Conservation (phyloP, 30 jellyfish, hydroid and myxozoan species). For the Nemopilema nomurai region DNA sequence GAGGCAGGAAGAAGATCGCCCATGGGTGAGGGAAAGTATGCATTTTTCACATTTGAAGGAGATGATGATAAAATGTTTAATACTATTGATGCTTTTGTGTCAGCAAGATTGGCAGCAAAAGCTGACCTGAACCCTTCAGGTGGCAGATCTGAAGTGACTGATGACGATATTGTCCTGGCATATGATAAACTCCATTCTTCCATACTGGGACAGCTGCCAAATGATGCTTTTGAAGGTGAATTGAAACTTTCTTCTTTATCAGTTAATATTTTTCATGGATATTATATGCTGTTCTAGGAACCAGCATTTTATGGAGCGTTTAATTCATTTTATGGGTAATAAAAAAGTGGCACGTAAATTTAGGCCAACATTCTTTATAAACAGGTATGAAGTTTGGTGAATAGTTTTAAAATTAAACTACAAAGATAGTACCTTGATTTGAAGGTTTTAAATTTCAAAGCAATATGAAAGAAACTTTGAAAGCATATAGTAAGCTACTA, state of each 20-base stretch:
- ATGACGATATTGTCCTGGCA: constrained; percentile 80
- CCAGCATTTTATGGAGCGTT: no score
- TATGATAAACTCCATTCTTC: constrained; percentile 81
- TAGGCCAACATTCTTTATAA: no score
- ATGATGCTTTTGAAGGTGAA: constrained; percentile 45
- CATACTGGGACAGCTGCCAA: constrained; percentile 65
- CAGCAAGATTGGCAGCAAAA: constrained; percentile 72
- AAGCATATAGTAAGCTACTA: no score
- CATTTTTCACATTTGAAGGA: constrained; percentile 78
- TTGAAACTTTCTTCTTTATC: background rate
- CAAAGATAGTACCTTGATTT: no score
- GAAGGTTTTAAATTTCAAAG: no score
- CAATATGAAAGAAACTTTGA: no score
- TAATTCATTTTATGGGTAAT: no score
- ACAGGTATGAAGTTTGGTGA: no score
- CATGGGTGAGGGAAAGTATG: constrained; percentile 92
- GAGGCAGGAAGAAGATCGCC: constrained; percentile 98
- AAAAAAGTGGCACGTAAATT: no score
- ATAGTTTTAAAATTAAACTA: no score
- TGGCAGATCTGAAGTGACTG: constrained; percentile 49
- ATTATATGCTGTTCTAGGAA: no score
- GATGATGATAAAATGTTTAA: constrained; percentile 91
- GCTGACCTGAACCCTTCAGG: constrained; percentile 60
- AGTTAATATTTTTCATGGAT: no score
- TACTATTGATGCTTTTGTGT: constrained; percentile 84